Evolutionary conservation across 2,113 vertebrate genomes (phyloP).

Genomic region (Anas platyrhynchos): DNA sequence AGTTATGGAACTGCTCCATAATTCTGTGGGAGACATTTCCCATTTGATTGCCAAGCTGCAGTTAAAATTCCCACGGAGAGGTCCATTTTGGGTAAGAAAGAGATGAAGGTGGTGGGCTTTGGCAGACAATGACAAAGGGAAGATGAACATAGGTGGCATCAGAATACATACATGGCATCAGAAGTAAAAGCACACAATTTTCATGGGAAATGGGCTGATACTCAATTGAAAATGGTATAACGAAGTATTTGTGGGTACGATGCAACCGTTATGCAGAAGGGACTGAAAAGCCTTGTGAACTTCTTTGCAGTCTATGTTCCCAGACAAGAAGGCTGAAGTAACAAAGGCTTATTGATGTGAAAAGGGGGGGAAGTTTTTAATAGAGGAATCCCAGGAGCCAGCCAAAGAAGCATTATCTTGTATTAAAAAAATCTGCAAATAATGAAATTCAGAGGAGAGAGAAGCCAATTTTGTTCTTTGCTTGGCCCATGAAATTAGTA

Average conservation of each 20-base stretch:
- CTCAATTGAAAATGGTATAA: conserved; percentile 9
- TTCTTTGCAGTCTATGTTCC: conserved; percentile 13
- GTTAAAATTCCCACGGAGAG: not conserved
- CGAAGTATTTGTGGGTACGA: not conserved
- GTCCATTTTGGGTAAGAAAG: not conserved
- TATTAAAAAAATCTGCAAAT: conserved; percentile 70
- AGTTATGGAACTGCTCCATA: conserved; percentile 54
- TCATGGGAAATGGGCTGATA: not conserved
- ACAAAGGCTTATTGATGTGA: conserved; percentile 66
- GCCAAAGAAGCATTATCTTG: conserved; percentile 65
- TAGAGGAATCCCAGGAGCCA: conserved; percentile 57
- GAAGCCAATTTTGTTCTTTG: conserved; percentile 55
- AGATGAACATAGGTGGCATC: not conserved
- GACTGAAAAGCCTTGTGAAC: conserved; percentile 24
- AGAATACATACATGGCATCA: not conserved
- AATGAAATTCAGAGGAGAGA: conserved; percentile 64
- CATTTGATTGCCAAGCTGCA: conserved; percentile 26
- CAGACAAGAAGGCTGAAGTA: conserved; percentile 45
- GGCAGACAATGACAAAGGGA: not conserved
- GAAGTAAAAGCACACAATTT: not conserved
- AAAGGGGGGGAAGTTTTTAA: conserved; percentile 67
- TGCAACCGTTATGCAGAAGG: not conserved
- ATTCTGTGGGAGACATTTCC: conserved; percentile 43
- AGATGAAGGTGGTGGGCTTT: not conserved
- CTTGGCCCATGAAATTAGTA: conserved; percentile 41